Base-by-base conservation (phyloP, 2,797 vertebrate species). In the Myripristis jacobus region DNA sequence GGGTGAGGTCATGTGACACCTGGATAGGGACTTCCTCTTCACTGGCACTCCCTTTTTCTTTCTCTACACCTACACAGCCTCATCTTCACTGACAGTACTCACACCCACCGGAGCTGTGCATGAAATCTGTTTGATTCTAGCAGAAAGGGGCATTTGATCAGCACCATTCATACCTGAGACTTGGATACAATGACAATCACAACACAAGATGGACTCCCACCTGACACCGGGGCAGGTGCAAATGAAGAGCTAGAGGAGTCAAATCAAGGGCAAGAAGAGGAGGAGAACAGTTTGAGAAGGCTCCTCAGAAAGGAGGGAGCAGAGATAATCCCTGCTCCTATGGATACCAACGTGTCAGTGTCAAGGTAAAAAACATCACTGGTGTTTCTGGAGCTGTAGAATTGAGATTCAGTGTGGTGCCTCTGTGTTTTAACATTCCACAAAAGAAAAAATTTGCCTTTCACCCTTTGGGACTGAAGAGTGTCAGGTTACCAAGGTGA, bases 281-380 rank as follows among this genome's bases (percentile, higher is more conserved):
- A 80, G 11, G 59, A 21, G 2, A 61, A 52, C 2, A 7, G 60
- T 2, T 61, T 76, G 62, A 69, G 75, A 0, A 82, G 75, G 82
- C 79, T 88, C 2, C 71, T 86, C 2, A n/a, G 34, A 11, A 54
- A 21, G 3, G 70, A 80, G 1, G 24, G 1, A n/a, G 0, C 31
- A 11, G 62, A 78, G 46, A 67, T 21, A 0, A 44, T 6, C 9
- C 54, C 31, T 15, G 46, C 18, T 0, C 87, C 86, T 0, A 88
- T 89, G 88, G 88, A 89, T 3, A 73, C 66, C 57, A 82, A 84
- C 54, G 0, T 77, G 24, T 8, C 36, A 1, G 29, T 71, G 1
- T 9, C 58, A 0, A 65, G 85, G 83, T 89, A 78, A 48, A 56
- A n/a, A n/a, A n/a, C n/a, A n/a, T n/a, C n/a, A 36, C n/a, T 15